A percentile compares a stretch with the other conserved stretches of the same genome.
These are phyloP conservation scores for Napeogenes sylphis DNA, from an alignment of 2,888 invertebrate genomes.

Conservation along the genomic window DNA sequence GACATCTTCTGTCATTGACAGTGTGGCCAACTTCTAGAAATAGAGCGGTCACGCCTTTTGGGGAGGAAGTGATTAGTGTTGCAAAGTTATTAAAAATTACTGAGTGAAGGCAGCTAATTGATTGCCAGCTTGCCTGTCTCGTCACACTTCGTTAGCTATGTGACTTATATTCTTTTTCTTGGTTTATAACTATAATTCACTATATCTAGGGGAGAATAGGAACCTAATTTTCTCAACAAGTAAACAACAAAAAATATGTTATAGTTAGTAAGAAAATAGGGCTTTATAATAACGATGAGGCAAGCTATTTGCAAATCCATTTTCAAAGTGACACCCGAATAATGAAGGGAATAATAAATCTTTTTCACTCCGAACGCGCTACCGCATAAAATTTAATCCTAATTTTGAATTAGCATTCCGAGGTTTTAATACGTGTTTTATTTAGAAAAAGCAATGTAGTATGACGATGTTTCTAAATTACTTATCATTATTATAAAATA, in stretches of 20 bases:
- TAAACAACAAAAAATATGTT: neutral
- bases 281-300: constrained; percentile 1
- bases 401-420: constrained; percentile 55
- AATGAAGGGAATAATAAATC: constrained; percentile 60
- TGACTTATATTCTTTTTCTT: constrained; percentile 18
- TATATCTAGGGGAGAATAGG: neutral
- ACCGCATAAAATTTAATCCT: constrained; percentile 55
- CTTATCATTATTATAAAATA: constrained; percentile 23
- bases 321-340: constrained; percentile 54
- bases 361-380: constrained; percentile 53
- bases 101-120: constrained; percentile 75
- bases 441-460: constrained; percentile 23
- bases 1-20: constrained; percentile 75
- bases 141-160: constrained; percentile 40
- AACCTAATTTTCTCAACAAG: neutral
- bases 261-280: no score
- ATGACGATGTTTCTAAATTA: constrained; percentile 24
- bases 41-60: constrained; percentile 73
- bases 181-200: constrained; percentile 2
- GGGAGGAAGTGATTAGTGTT: constrained; percentile 74
- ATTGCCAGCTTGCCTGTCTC: constrained; percentile 52
- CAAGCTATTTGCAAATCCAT: constrained; percentile 20
- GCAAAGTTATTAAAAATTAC: constrained; percentile 75
- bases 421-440: constrained; percentile 27
- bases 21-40: constrained; percentile 63